phyloP scores from a whole-genome alignment of 2,113 vertebrate species.

The Chionomys nivalis region DNA sequence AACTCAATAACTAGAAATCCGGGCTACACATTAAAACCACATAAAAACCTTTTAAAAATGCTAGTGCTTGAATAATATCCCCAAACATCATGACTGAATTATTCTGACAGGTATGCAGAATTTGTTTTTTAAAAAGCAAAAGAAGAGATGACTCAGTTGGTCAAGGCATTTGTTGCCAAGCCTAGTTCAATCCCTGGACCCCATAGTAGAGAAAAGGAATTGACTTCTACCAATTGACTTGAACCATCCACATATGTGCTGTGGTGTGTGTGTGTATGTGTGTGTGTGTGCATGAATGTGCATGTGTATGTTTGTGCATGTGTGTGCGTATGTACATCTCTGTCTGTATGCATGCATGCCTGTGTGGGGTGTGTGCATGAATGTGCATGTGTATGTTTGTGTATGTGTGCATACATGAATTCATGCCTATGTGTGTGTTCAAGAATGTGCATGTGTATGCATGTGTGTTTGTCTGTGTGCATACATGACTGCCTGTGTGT shows the following conservation, averaged over 20 bases:
- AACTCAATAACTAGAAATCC: background rate
- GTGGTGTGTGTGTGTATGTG: background rate
- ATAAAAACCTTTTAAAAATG: background rate
- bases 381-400: background rate
- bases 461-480: too few relatives aligned
- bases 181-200: background rate
- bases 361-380: background rate
- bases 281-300: background rate
- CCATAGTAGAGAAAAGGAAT: background rate
- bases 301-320: background rate
- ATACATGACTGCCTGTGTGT: too few relatives aligned
- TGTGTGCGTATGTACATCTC: background rate
- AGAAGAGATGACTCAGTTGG: background rate
- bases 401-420: background rate
- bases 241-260: background rate
- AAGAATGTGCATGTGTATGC: background rate
- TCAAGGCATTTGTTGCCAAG: background rate
- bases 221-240: background rate
- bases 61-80: accelerated
- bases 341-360: background rate
- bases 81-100: background rate
- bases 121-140: background rate
- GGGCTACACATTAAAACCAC: background rate
- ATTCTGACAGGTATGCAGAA: background rate
- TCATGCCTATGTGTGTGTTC: background rate